Evolutionary conservation across 2,888 invertebrate genomes (phyloP).

Genomic region (Cataglyphis rosenhaueri): DNA sequence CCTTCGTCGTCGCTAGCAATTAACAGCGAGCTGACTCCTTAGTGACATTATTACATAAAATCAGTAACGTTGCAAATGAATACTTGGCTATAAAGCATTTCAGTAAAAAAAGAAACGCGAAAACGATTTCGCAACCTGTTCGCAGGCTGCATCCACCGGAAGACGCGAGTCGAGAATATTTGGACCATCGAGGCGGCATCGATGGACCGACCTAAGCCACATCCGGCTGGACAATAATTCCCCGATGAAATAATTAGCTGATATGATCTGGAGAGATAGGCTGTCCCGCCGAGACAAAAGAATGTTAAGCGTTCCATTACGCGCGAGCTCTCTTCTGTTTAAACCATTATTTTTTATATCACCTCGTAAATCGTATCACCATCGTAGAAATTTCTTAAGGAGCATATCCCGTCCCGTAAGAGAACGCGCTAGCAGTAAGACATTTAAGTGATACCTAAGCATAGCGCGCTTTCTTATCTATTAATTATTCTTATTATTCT

Average conservation of each 20-base stretch:
- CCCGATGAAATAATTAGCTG: slow-evolving; percentile 77
- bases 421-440: background rate
- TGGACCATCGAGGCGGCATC: slow-evolving; percentile 50
- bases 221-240: slow-evolving; percentile 73
- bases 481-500: slow-evolving; percentile 9
- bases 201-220: background rate
- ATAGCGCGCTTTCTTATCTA: slow-evolving; percentile 3
- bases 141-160: slow-evolving; percentile 48
- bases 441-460: slow-evolving; percentile 2
- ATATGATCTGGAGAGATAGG: slow-evolving; percentile 77
- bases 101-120: slow-evolving; percentile 57
- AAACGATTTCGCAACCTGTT: slow-evolving; percentile 71
- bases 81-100: slow-evolving; percentile 52
- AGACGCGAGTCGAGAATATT: slow-evolving; percentile 58
- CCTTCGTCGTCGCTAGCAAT: slow-evolving; percentile 31
- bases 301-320: slow-evolving; percentile 77
- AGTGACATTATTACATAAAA: slow-evolving; percentile 49
- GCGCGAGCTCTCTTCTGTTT: slow-evolving; percentile 66
- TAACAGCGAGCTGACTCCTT: slow-evolving; percentile 28
- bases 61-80: slow-evolving; percentile 48
- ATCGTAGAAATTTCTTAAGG: slow-evolving; percentile 55
- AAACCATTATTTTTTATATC: slow-evolving; percentile 73
- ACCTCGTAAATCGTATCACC: slow-evolving; percentile 67
- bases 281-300: slow-evolving; percentile 75
- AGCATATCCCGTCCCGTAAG: background rate